Evolutionary conservation across 2,113 vertebrate genomes (phyloP).

Genomic region (Malurus cyaneus): DNA sequence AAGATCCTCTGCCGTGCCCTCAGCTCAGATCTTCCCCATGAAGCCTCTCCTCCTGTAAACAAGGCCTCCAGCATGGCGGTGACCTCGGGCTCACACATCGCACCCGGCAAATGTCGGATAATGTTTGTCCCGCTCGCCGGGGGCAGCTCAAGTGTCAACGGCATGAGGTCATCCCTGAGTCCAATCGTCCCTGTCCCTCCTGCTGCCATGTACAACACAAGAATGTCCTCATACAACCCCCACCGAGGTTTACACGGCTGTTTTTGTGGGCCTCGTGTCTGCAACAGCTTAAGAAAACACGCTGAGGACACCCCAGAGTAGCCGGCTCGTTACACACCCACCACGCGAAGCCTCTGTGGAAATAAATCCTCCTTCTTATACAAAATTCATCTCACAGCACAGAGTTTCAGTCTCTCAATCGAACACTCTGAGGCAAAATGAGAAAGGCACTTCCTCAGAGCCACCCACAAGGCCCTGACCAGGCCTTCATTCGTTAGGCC

Average conservation of each 20-base stretch:
- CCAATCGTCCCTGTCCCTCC: background rate
- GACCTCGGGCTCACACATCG: background rate
- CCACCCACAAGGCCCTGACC: constrained; percentile 1
- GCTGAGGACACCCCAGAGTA: background rate
- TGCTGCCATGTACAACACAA: background rate
- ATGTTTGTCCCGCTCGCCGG: background rate
- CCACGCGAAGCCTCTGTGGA: background rate
- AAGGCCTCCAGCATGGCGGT: background rate
- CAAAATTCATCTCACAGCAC: background rate
- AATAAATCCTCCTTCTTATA: background rate
- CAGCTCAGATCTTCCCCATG: background rate
- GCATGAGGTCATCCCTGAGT: rapidly evolving
- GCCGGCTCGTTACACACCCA: background rate
- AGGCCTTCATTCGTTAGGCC: background rate
- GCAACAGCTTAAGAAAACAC: background rate
- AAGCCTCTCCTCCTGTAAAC: background rate
- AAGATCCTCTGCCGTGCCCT: background rate
- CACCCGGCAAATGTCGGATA: rapidly evolving
- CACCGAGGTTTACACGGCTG: background rate
- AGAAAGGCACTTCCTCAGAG: constrained; percentile 28
- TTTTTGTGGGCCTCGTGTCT: background rate
- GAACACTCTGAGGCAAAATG: background rate
- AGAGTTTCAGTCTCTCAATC: background rate
- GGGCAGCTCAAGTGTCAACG: background rate
- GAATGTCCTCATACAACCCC: background rate